Conservation (phyloP, 2,113 vertebrate genomes). For the Sialia sialis region DNA sequence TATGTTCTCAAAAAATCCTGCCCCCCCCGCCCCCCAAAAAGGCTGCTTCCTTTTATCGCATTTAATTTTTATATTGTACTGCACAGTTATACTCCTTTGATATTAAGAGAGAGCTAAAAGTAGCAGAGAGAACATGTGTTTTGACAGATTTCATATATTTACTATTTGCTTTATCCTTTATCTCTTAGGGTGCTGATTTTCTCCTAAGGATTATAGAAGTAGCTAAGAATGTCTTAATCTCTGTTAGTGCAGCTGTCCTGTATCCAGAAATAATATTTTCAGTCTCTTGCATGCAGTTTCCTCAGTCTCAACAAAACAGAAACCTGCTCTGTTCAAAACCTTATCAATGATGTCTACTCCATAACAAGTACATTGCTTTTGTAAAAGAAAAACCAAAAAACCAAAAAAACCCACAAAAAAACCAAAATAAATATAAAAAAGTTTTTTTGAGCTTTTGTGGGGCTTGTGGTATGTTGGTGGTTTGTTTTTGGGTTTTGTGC, state of each 20-base stretch:
- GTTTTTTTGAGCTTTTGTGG: background rate
- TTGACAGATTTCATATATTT: background rate
- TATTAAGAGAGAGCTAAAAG: background rate
- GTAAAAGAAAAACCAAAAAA: no score
- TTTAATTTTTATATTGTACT: background rate
- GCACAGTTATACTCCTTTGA: background rate
- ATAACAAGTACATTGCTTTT: background rate
- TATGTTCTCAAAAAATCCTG: background rate
- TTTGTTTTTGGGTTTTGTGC: background rate
- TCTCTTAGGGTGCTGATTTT: background rate
- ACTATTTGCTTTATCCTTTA: background rate
- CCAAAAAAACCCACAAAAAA: accelerated
- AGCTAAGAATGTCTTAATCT: background rate
- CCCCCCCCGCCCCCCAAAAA: no score
- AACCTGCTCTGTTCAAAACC: background rate
- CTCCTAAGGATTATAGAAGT: background rate
- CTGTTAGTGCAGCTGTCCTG: background rate
- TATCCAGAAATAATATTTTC: background rate
- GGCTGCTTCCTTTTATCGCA: background rate
- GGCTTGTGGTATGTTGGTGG: background rate
- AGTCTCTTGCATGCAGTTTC: background rate
- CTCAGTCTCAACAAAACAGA: background rate
- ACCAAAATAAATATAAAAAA: background rate
- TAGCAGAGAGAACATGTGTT: background rate
- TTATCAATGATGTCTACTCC: background rate